Percentiles rank a stretch among this genome's conserved stretches.
phyloP scores from a whole-genome alignment of 2,797 vertebrate species.

The Pempheris klunzingeri region DNA sequence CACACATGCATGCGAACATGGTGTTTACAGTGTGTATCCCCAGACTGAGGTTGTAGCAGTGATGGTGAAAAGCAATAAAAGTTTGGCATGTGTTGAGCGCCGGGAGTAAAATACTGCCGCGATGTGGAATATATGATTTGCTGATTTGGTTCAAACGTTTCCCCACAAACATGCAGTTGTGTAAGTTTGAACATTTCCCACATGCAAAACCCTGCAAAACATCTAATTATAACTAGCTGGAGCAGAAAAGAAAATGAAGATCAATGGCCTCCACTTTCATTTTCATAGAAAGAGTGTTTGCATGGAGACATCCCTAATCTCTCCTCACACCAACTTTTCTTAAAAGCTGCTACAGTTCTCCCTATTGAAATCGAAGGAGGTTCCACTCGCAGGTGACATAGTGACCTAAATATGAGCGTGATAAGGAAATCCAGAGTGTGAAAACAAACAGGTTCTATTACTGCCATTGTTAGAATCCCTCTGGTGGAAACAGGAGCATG shows the following conservation, averaged over 20 bases:
- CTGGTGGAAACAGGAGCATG: neutral
- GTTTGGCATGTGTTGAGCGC: neutral
- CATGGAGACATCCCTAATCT: neutral
- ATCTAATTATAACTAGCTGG: conserved; percentile 13
- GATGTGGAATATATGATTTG: conserved; percentile 17
- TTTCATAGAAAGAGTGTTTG: neutral
- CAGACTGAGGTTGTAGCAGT: neutral
- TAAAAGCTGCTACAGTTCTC: neutral
- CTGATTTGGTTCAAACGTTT: conserved; percentile 22
- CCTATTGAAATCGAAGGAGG: neutral
- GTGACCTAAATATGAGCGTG: conserved; percentile 22
- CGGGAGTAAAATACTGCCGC: neutral
- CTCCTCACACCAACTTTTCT: neutral
- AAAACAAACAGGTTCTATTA: neutral
- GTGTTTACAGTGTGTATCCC: conserved; percentile 9
- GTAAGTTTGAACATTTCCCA: conserved; percentile 6
- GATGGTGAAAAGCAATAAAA: conserved; percentile 18
- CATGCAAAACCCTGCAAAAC: conserved; percentile 23
- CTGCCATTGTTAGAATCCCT: neutral
- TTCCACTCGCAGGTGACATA: neutral
- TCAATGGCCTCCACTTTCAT: neutral
- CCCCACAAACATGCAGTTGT: conserved; percentile 23
- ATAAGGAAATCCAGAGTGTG: neutral
- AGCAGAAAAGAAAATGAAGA: neutral
- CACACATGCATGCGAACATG: conserved; percentile 20